Evolutionary conservation across 2,797 vertebrate species (phyloP), one percentile per base, ranked within the genome.

Genomic region (Stomatorhinus walkeri): DNA sequence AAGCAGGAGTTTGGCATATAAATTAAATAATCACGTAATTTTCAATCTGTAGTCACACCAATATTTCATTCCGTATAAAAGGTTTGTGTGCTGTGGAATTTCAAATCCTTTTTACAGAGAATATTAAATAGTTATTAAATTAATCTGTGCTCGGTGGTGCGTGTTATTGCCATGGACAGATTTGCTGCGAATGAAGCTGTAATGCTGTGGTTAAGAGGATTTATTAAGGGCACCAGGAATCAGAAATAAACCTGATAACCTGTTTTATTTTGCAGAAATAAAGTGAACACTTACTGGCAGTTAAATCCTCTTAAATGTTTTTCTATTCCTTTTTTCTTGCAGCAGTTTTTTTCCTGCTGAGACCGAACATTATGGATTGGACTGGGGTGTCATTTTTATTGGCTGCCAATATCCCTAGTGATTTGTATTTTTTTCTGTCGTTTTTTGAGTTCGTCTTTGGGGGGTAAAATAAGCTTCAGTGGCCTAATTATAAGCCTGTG

Each of bases 51-150:
- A 93, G 93, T 94, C 91, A 93, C 91, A 91, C 93, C 94, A 94
- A 94, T 95, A 95, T 94, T 94, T 93, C 94, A 93, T 95, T 94
- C 94, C 93, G 92, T 92, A 91, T 93, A 87, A 94, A 92, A 93
- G 92, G 91, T 91, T 93, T 92, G 92, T 94, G 94, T 94, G 93
- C 93, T 93, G 91, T 72, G 91, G 93, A 93, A 94, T 92, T 88
- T 51, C 89, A 90, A 91, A 92, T 94, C 92, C 90, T 91, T 92
- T 94, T 95, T 93, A 92, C 90, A 54, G 93, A 95, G 95, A 96
- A 95, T 96, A 95, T 96, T 96, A 95, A 96, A 95, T 94, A 96
- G 94, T 96, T 96, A 96, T 96, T 96, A 95, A 96, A 96, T 96
- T 95, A 96, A 96, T 95, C 94, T 95, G 93, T 95, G 95, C 95